Base-by-base conservation (phyloP, 2,888 invertebrate genomes). In the Heteromyza rotundicornis region DNA sequence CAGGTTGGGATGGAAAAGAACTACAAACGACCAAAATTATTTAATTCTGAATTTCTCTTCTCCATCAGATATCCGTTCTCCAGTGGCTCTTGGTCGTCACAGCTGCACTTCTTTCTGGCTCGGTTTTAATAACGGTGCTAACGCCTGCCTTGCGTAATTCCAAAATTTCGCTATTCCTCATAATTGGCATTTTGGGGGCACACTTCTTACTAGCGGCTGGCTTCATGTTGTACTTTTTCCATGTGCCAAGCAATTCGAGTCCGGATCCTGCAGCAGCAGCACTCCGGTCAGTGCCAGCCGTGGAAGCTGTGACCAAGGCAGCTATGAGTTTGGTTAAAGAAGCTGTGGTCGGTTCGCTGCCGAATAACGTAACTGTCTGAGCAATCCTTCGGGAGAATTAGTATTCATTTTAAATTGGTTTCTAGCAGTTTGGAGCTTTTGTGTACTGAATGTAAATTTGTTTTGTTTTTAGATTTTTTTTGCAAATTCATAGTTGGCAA, bases 71-170 rank as follows among this genome's bases (percentile, higher is more conserved):
- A 14, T 86, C 86, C 20, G 89, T 92, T 87, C 85, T 98, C 27
- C 96, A 96, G 76, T 98, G 97, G 97, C 77, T 90, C 5, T 86
- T 98, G 53, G 93, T 95, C 0, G 84, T 92, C 36, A 84, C 91
- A 70, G 95, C 94, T 0, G 91, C 95, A 0, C 84, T 90, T 32
- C 84, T 96, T 24, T 96, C 96, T 0, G 96, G 96, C 7, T 89
- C 88, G 19, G 96, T 96, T 1, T 86, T 98, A 14, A 86, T 96
- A 20, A 87, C 91, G 64, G 91, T 95, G 64, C 85, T 98, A 10
- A 86, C 92, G 78, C 94, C 96, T 0, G 90, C 94, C 0, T 72
- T 90, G 61, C 86, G 86, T 58, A 86, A 87, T 70, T 90, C 90
- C 0, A 87, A 87, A 81, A 85, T 89, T 71, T 90, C 89, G 44